Conservation (phyloP, 2,113 vertebrate species). For the Cyanoderma ruficeps region DNA sequence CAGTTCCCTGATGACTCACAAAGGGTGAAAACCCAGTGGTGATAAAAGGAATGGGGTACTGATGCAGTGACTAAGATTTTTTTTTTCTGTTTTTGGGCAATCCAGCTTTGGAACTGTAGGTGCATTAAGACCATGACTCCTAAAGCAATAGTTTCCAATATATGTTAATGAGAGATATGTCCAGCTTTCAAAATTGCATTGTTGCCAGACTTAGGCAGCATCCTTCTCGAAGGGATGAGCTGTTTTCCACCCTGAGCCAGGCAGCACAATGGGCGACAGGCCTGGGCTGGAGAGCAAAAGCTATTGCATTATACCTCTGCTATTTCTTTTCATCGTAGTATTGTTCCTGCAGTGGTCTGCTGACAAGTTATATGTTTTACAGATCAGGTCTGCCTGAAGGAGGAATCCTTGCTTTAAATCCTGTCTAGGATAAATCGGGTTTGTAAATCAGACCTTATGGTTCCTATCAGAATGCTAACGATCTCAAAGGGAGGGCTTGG, state of each 20-base stretch:
- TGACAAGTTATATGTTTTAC: neutral
- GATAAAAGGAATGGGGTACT: neutral
- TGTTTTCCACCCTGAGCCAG: neutral
- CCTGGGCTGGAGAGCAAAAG: neutral
- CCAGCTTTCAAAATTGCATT: neutral
- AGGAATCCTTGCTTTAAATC: constrained; percentile 16
- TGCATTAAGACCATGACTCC: neutral
- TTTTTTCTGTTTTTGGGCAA: neutral
- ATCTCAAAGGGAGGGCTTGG: constrained; percentile 22
- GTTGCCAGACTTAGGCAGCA: neutral
- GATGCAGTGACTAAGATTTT: neutral
- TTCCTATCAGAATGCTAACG: constrained; percentile 5
- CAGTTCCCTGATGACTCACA: neutral
- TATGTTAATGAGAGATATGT: neutral
- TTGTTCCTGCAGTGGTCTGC: neutral
- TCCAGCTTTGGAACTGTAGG: neutral
- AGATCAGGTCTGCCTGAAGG: constrained; percentile 16
- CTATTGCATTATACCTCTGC: neutral
- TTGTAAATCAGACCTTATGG: constrained; percentile 4
- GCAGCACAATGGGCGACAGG: rapidly evolving
- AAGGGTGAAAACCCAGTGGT: neutral
- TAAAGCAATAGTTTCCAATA: neutral
- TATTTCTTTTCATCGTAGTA: neutral
- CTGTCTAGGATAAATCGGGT: neutral
- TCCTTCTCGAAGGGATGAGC: neutral